Evolutionary conservation across 2,888 invertebrate species (phyloP).

Genomic region (Melangyna quadrimaculata): DNA sequence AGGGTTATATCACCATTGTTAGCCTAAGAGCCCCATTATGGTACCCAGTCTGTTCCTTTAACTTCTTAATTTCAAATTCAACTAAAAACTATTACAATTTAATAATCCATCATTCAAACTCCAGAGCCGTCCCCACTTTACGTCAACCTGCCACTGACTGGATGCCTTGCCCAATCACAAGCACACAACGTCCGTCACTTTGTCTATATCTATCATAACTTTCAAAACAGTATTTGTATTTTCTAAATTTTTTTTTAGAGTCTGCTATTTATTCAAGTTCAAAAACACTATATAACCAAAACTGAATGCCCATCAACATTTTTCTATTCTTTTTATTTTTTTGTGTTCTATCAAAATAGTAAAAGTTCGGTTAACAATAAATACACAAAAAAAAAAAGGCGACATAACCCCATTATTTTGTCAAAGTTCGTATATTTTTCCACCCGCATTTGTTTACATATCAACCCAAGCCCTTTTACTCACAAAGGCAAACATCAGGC

Average conservation of each 20-base stretch:
- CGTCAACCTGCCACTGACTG: slow-evolving; percentile 29
- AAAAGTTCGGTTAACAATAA: neutral
- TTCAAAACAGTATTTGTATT: neutral
- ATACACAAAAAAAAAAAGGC: neutral
- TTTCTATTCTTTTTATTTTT: neutral
- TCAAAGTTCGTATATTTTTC: slow-evolving; percentile 43
- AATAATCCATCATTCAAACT: neutral
- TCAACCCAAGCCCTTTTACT: neutral
- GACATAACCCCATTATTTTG: slow-evolving; percentile 57
- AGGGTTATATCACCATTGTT: too few relatives aligned
- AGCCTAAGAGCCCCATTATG: too few relatives aligned
- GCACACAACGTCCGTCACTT: slow-evolving; percentile 33
- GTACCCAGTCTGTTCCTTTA: too few relatives aligned
- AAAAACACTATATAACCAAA: slow-evolving; percentile 51
- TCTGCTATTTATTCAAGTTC: slow-evolving; percentile 15
- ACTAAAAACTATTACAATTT: neutral
- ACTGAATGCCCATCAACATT: slow-evolving; percentile 41
- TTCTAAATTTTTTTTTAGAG: neutral
- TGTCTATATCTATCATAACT: slow-evolving; percentile 44
- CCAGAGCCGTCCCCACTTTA: neutral
- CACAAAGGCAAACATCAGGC: neutral
- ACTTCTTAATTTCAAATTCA: slow-evolving; percentile 1
- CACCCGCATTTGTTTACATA: slow-evolving; percentile 54
- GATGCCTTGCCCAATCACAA: slow-evolving; percentile 35
- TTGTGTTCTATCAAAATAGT: neutral